Conservation (phyloP, 2,797 vertebrate genomes). For the Pyrocephalus nanus region DNA sequence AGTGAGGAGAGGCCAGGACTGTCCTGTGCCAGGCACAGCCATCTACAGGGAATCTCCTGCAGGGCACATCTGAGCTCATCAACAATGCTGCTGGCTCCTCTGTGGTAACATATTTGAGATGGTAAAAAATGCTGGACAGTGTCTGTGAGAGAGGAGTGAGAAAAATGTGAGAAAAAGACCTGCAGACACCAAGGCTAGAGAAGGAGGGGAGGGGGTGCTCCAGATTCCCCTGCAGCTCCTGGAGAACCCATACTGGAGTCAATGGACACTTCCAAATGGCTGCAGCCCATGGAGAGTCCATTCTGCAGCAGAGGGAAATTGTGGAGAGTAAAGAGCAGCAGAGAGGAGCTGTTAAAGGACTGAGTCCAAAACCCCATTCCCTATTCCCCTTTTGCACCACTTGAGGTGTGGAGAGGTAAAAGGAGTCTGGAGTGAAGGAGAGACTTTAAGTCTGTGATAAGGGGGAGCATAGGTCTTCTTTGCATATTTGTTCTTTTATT, state of each 20-base stretch:
- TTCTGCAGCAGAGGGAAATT: not conserved
- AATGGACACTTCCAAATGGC: not conserved
- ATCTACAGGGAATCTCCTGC: not conserved
- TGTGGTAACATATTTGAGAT: not conserved
- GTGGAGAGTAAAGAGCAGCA: not conserved
- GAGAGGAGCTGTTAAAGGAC: not conserved
- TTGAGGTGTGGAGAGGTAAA: not conserved
- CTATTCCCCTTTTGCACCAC: accelerated
- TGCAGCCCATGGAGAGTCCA: not conserved
- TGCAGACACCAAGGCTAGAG: not conserved
- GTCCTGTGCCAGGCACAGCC: not conserved
- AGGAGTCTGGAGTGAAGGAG: not conserved
- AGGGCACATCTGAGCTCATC: not conserved
- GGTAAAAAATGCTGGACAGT: not conserved
- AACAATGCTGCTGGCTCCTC: not conserved
- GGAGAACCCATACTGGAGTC: not conserved
- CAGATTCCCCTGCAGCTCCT: not conserved
- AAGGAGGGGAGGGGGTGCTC: not conserved
- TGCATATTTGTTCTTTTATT: not conserved
- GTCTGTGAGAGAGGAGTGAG: not conserved
- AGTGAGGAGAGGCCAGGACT: not conserved
- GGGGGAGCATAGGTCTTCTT: not conserved
- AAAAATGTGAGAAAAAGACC: accelerated
- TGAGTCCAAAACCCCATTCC: not conserved
- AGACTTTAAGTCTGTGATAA: not conserved